phyloP scores from a whole-genome alignment of 2,113 vertebrate genomes.

The Lophochroa leadbeateri region DNA sequence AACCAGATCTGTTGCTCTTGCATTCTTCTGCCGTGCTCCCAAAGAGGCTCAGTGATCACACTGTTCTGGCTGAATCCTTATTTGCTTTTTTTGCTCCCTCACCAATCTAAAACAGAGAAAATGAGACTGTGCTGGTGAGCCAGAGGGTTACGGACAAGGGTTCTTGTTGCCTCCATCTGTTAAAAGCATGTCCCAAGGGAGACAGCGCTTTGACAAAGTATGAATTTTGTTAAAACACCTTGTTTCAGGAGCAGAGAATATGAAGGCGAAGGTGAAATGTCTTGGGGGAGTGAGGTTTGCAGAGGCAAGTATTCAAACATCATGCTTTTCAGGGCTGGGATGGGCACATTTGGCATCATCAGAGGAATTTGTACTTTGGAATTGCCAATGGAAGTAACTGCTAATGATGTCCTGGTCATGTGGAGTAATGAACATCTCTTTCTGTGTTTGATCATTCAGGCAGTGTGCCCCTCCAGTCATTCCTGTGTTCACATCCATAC shows the following conservation, averaged over 20 bases:
- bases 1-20: neutral
- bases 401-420: neutral
- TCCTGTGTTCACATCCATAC: neutral
- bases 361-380: neutral
- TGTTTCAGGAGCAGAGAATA: neutral
- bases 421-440: slow-evolving; percentile 13
- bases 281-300: neutral
- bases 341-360: neutral
- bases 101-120: neutral
- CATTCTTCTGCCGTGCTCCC: accelerated
- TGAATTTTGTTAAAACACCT: neutral
- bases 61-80: neutral
- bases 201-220: neutral
- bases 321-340: neutral
- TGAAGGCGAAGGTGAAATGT: neutral
- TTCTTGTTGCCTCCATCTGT: neutral
- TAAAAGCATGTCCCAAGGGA: neutral
- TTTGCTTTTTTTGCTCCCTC: neutral
- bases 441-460: slow-evolving; percentile 35
- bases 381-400: slow-evolving; percentile 1
- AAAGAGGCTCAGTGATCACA: neutral
- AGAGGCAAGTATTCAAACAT: neutral
- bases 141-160: neutral
- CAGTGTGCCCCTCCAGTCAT: neutral
- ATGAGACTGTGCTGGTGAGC: neutral